Conservation (phyloP, 2,888 invertebrate species). For the Lydus trimaculatus region DNA sequence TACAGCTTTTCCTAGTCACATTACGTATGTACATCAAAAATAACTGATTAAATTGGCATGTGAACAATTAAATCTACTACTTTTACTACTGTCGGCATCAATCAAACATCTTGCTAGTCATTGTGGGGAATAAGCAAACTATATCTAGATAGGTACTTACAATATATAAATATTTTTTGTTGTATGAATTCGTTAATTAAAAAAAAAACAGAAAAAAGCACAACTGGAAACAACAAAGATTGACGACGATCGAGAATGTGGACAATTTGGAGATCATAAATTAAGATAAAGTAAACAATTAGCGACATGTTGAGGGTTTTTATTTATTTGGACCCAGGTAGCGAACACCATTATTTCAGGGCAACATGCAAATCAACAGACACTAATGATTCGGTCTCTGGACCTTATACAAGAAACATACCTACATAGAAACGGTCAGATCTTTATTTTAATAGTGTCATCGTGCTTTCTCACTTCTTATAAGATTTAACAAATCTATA, state of each 20-base stretch:
- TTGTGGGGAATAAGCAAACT: conserved; percentile 29
- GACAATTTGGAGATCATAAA: conserved; percentile 46
- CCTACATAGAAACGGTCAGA: conserved; percentile 1
- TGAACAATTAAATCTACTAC: conserved; percentile 32
- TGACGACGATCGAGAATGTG: conserved; percentile 33
- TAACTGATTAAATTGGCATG: conserved; percentile 37
- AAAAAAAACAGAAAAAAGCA: neutral
- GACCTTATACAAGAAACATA: neutral
- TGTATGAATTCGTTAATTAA: neutral
- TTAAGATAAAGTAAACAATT: conserved; percentile 52
- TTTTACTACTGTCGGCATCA: conserved; percentile 15
- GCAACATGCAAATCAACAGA: conserved; percentile 48
- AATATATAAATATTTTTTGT: no score
- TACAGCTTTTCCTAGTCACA: conserved; percentile 34
- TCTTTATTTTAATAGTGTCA: conserved; percentile 1
- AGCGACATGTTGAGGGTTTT: conserved; percentile 47
- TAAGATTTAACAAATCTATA: neutral
- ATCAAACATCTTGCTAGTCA: conserved; percentile 36
- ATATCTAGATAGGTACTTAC: no score
- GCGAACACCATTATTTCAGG: conserved; percentile 42
- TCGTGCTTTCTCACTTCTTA: neutral
- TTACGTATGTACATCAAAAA: conserved; percentile 37
- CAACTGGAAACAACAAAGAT: neutral
- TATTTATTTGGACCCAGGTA: conserved; percentile 45
- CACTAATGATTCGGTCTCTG: conserved; percentile 20